Evolutionary conservation across 2,888 invertebrate genomes (phyloP).

Genomic region (Nomada fabriciana): DNA sequence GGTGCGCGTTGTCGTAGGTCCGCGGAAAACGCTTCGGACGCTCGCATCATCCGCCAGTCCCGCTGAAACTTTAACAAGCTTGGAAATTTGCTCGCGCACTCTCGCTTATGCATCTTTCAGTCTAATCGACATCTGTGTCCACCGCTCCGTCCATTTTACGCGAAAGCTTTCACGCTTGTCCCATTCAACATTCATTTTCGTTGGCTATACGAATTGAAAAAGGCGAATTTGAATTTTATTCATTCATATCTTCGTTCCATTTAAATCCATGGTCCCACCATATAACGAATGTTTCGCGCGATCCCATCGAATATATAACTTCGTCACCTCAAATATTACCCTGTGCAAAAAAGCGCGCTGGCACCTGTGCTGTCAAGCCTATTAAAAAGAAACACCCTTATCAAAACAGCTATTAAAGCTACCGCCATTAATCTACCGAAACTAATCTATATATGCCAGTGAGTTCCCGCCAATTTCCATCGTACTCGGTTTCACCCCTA

Average conservation of each 20-base stretch:
- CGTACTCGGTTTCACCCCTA: neutral
- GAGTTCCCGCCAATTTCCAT: slow-evolving; percentile 19
- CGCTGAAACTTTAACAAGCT: slow-evolving; percentile 51
- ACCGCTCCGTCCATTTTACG: neutral
- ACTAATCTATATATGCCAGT: rapidly evolving
- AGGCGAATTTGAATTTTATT: neutral
- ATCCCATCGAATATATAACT: too few relatives aligned
- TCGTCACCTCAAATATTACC: too few relatives aligned
- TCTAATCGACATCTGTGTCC: slow-evolving; percentile 32
- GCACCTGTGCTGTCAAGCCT: too few relatives aligned
- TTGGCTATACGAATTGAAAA: neutral
- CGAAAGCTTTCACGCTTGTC: neutral
- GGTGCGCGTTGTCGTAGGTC: slow-evolving; percentile 11
- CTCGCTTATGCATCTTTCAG: slow-evolving; percentile 36
- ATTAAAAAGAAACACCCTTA: neutral
- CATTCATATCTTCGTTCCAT: too few relatives aligned
- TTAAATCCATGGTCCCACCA: too few relatives aligned
- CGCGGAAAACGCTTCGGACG: slow-evolving; percentile 23
- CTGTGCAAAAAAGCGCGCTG: too few relatives aligned
- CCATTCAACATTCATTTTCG: neutral
- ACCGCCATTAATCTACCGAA: neutral
- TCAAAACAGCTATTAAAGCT: neutral
- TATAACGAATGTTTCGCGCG: neutral
- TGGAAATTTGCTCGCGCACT: slow-evolving; percentile 26
- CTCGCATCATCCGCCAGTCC: neutral